Evolutionary conservation across 2,888 invertebrate species (phyloP), one percentile per base, ranked within the genome.

Genomic region (Andrena trimmerana): DNA sequence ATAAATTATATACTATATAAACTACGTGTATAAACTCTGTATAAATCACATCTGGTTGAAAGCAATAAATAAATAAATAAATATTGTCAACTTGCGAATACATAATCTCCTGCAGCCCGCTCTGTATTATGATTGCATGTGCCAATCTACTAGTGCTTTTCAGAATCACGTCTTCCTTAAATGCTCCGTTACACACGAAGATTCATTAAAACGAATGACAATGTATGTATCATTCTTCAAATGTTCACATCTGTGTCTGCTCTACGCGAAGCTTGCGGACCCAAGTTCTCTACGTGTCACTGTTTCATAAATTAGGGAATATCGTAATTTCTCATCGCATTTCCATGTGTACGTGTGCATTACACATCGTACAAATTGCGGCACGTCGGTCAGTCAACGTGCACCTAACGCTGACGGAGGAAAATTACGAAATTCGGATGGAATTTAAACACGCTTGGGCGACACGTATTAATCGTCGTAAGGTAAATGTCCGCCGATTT

Each of bases 391-490:
- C 72, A 48, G 60, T 20, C 42, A 20, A 69, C 42, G 52, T 63
- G 33, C 68, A 24, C 42, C 71, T 67, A 67, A 60, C 63, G 79
- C 74, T 63, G 80, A 74, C 81, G 81, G 27, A 60, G 62, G 71
- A 68, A 81, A 81, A 81, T 83, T 72, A 81, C 69, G 81, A 77
- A 81, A 81, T 81, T 73, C 70, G 65, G 59, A 63, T 48, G 69
- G 71, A 83, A 83, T 83, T 81, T 77, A 77, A 80, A 75, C 75
- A 50, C 82, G 42, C 50, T 31, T 20, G 36, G 60, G 2, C 63
- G 57, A 65, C 77, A 60, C 69, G 77, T 72, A 78, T 72, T 83
- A 83, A 83, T 81, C 72, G 82, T 62, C 65, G 31, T 7, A 13
- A 48, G 36, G 16, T 27, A n/a, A 48, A 42, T 75, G 65, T 33